These are phyloP conservation scores for Dasyornis broadbenti DNA, from an alignment of 2,113 vertebrate species.

Conservation along the genomic window DNA sequence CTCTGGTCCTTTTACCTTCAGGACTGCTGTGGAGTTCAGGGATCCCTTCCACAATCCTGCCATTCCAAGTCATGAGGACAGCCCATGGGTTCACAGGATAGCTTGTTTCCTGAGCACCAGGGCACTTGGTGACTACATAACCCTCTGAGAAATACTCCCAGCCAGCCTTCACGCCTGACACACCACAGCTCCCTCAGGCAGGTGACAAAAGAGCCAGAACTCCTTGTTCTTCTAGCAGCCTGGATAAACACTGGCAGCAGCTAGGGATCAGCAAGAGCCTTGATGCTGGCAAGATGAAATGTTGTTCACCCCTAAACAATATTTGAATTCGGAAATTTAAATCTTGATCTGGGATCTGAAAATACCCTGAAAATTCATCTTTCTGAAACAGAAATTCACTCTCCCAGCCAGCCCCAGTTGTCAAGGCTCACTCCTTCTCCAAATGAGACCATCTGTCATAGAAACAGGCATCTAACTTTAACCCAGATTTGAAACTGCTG, in stretches of 20 bases:
- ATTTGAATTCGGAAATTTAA: neutral
- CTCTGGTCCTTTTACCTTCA: neutral
- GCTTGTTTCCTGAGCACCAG: neutral
- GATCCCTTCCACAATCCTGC: neutral
- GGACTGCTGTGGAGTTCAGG: neutral
- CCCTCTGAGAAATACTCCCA: neutral
- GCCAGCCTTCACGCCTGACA: neutral
- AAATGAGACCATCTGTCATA: constrained; percentile 14
- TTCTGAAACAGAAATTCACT: neutral
- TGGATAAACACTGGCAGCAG: neutral
- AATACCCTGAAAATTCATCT: neutral
- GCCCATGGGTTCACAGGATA: neutral
- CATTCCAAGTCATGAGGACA: neutral
- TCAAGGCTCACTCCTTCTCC: neutral
- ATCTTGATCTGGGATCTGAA: neutral
- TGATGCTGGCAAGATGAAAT: neutral
- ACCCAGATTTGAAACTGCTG: constrained; percentile 3
- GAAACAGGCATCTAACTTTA: constrained; percentile 20
- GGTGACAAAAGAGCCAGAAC: neutral
- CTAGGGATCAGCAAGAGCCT: neutral
- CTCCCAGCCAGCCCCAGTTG: neutral
- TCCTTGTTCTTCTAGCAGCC: neutral
- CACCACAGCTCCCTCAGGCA: neutral
- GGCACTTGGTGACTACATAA: neutral
- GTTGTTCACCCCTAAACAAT: neutral